phyloP scores from a whole-genome alignment of 2,113 vertebrate genomes.

The Bombycilla garrulus region DNA sequence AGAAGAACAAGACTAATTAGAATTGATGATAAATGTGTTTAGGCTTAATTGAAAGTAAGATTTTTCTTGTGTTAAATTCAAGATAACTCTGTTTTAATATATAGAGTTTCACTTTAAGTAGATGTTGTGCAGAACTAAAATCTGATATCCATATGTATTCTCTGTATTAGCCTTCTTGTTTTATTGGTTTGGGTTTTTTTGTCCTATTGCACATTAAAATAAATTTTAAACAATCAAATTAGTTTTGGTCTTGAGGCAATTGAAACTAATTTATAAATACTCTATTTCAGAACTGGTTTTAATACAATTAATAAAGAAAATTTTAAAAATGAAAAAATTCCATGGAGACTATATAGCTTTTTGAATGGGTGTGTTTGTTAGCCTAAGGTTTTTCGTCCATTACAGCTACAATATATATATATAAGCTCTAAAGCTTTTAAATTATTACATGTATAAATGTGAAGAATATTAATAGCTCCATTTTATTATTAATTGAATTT shows the following conservation, averaged over 20 bases:
- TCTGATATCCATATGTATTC: not conserved
- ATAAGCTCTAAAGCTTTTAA: constrained; percentile 35
- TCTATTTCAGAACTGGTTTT: not conserved
- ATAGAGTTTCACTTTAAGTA: not conserved
- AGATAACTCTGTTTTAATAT: constrained; percentile 18
- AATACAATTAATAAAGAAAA: not conserved
- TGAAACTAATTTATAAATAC: constrained; percentile 24
- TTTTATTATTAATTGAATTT: constrained; percentile 47
- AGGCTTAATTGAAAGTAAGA: constrained; percentile 55
- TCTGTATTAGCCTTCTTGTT: not conserved
- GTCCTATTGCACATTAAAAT: not conserved
- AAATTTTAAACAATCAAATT: constrained; percentile 8
- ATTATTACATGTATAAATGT: constrained; percentile 23
- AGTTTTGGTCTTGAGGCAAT: not conserved
- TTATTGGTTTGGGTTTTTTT: not conserved
- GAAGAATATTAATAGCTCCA: not conserved
- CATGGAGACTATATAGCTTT: not conserved
- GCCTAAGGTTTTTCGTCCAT: not conserved
- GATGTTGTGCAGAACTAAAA: not conserved
- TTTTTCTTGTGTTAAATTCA: constrained; percentile 42
- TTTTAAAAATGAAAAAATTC: not conserved
- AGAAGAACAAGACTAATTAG: constrained; percentile 62
- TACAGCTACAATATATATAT: not conserved
- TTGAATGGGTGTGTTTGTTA: not conserved
- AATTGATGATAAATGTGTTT: constrained; percentile 58